These are phyloP conservation scores for Dryadula phaetusa DNA, from an alignment of 2,888 invertebrate genomes.

Conservation along the genomic window DNA sequence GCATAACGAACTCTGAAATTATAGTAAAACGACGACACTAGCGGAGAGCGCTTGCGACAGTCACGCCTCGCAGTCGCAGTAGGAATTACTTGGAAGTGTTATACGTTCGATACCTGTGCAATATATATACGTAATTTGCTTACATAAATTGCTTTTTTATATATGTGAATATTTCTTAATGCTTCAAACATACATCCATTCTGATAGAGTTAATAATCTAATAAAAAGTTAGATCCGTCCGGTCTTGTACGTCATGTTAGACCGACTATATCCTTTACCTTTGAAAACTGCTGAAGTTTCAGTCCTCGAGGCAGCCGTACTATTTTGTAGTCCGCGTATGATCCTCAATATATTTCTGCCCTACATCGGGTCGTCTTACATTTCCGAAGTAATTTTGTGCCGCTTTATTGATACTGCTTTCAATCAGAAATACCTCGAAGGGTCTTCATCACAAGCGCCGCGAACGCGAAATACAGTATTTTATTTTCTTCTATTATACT, in stretches of 20 bases:
- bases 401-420: constrained; percentile 25
- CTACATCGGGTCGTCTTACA: neutral
- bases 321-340: neutral
- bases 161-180: too few species aligned
- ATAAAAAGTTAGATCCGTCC: neutral
- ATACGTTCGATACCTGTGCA: neutral
- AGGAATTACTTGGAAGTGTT: neutral
- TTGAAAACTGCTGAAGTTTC: neutral
- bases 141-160: too few species aligned
- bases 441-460: neutral
- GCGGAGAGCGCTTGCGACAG: neutral
- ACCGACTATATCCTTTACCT: neutral
- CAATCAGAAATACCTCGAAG: constrained; percentile 14
- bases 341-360: constrained; percentile 4
- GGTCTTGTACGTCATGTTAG: neutral
- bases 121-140: too few species aligned
- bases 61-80: neutral
- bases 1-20: constrained; percentile 22
- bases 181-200: neutral
- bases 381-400: constrained; percentile 19
- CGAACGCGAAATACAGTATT: neutral
- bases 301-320: neutral
- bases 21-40: neutral
- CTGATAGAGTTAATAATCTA: neutral
- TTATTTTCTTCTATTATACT: neutral